Percentiles rank a stretch among this genome's conserved stretches.
Evolutionary conservation across 2,113 vertebrate genomes (phyloP).

Genomic region (Ivindomyrus marchei): DNA sequence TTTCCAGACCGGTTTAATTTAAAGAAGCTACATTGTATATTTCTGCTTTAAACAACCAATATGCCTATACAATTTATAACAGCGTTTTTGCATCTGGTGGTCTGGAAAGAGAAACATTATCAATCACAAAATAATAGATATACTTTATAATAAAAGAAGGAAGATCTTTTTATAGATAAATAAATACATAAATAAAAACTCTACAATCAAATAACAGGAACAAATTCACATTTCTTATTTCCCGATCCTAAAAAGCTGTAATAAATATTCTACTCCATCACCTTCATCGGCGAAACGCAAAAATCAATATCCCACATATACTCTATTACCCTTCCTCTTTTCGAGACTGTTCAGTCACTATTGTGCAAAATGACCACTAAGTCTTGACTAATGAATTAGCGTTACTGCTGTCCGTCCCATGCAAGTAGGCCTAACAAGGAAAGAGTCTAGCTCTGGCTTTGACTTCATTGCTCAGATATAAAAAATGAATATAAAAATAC

Average conservation of each 20-base stretch:
- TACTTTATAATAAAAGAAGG: neutral
- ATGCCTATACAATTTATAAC: neutral
- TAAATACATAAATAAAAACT: neutral
- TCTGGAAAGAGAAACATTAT: neutral
- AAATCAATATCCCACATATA: neutral
- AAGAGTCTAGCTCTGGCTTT: neutral
- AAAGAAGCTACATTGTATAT: neutral
- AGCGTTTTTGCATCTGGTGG: neutral
- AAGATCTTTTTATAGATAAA: neutral
- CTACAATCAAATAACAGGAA: neutral
- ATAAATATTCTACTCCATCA: neutral
- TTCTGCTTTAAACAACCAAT: neutral
- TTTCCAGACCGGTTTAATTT: neutral
- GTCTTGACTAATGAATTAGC: neutral
- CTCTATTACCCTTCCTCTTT: neutral
- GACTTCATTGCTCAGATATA: neutral
- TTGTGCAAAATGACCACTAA: neutral
- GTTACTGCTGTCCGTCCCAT: neutral
- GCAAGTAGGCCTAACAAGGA: neutral
- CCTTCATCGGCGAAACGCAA: neutral
- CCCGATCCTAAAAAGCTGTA: neutral
- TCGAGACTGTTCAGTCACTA: neutral
- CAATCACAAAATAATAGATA: neutral
- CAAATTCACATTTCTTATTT: neutral
- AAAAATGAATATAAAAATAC: neutral